Evolutionary conservation across 2,888 invertebrate genomes (phyloP).

Genomic region (Alsophila aescularia): DNA sequence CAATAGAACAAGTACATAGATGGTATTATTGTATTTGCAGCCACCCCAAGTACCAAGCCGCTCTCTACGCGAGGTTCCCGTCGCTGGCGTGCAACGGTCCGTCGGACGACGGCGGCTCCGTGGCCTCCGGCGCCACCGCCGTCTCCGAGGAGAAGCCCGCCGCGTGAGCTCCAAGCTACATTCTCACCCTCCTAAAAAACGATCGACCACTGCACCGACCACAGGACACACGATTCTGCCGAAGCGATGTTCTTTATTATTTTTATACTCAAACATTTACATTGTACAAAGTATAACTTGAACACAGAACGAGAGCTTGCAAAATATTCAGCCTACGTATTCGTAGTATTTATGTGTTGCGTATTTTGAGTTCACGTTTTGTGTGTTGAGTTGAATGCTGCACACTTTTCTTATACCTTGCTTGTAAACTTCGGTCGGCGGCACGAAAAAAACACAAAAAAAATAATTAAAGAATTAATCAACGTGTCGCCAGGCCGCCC

Average conservation of each 20-base stretch:
- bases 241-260: conserved; percentile 77
- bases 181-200: conserved; percentile 31
- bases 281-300: conserved; percentile 79
- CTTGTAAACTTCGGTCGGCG: conserved; percentile 65
- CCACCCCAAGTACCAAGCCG: conserved; percentile 91
- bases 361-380: conserved; percentile 80
- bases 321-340: conserved; percentile 66
- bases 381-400: conserved; percentile 75
- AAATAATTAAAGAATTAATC: conserved; percentile 58
- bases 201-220: conserved; percentile 39
- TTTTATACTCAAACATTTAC: conserved; percentile 77
- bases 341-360: conserved; percentile 49
- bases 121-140: conserved; percentile 88
- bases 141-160: conserved; percentile 87
- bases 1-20: neutral
- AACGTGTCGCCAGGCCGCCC: conserved; percentile 70
- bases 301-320: conserved; percentile 72
- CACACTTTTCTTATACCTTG: conserved; percentile 79
- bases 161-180: conserved; percentile 67
- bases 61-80: conserved; percentile 91
- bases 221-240: conserved; percentile 66
- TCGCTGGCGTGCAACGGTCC: conserved; percentile 84
- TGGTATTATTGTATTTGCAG: conserved; percentile 66
- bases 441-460: conserved; percentile 62
- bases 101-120: conserved; percentile 86